These are phyloP conservation scores for Lineus longissimus DNA, from an alignment of 1,140 invertebrate species.

Conservation along the genomic window DNA sequence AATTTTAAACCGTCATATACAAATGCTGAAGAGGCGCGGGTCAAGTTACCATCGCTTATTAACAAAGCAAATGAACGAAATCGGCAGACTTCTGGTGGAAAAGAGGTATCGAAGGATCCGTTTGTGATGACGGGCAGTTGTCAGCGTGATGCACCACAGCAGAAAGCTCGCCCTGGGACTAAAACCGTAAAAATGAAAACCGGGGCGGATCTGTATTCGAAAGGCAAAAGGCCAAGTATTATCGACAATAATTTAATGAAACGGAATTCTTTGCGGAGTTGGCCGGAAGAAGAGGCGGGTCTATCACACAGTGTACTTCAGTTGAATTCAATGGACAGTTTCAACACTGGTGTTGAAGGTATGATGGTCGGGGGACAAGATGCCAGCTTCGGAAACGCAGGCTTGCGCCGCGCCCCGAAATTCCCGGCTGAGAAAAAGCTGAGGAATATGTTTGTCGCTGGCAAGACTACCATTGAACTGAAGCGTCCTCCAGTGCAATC, in stretches of 20 bases:
- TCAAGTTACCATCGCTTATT: not conserved
- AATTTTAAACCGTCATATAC: not conserved
- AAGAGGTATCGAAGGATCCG: not conserved
- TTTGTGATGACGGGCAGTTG: not conserved
- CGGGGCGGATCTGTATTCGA: too few relatives aligned
- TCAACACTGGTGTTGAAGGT: not conserved
- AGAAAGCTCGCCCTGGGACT: not conserved
- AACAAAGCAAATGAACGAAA: not conserved
- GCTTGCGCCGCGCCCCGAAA: not conserved
- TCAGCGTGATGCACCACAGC: not conserved
- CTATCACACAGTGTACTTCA: not conserved
- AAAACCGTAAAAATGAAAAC: too few relatives aligned
- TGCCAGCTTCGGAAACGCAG: not conserved
- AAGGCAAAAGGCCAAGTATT: too few relatives aligned
- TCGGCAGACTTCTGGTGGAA: not conserved
- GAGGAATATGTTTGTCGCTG: slow-evolving; percentile 5
- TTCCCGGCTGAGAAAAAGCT: not conserved
- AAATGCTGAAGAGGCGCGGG: not conserved
- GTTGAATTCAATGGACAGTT: not conserved
- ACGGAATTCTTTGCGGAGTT: not conserved
- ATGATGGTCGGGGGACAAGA: too few relatives aligned
- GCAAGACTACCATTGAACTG: not conserved
- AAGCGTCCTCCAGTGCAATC: not conserved
- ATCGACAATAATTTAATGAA: not conserved
- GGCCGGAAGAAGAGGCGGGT: not conserved